phyloP scores from a whole-genome alignment of 1,140 invertebrate genomes.

The Ceratosolen solmsi region DNA sequence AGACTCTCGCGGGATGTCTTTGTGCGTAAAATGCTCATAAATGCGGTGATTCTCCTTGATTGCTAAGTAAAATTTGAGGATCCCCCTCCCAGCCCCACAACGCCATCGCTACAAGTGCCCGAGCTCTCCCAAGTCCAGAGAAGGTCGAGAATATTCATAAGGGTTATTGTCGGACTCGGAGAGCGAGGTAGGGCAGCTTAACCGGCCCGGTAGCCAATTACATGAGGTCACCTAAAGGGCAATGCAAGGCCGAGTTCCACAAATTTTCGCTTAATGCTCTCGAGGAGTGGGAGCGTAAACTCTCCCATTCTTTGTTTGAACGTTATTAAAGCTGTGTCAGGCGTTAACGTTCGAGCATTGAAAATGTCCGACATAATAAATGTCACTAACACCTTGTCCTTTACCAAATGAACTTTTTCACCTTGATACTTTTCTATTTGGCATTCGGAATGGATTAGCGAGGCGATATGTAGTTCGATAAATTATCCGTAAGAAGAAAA shows the following conservation, averaged over 20 bases:
- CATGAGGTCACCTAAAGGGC: too few relatives aligned
- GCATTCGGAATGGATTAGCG: too few relatives aligned
- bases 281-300: background rate
- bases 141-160: slow-evolving; percentile 16
- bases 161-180: background rate
- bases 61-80: slow-evolving; percentile 16
- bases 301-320: slow-evolving; percentile 27
- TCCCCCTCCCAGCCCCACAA: too few relatives aligned
- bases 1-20: too few relatives aligned
- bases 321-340: slow-evolving; percentile 34
- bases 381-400: background rate
- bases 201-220: too few relatives aligned
- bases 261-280: slow-evolving; percentile 2
- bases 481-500: too few relatives aligned
- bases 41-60: too few relatives aligned
- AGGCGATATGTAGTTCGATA: too few relatives aligned
- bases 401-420: background rate
- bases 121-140: background rate
- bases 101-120: background rate
- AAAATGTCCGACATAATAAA: background rate
- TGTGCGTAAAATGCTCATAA: too few relatives aligned
- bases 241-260: background rate
- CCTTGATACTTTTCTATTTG: background rate
- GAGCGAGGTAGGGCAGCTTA: background rate
- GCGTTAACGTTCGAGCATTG: background rate